Percentiles rank a stretch among this genome's conserved stretches.
These are phyloP conservation scores for Acridotheres tristis DNA, from an alignment of 2,797 vertebrate genomes.

Conservation along the genomic window DNA sequence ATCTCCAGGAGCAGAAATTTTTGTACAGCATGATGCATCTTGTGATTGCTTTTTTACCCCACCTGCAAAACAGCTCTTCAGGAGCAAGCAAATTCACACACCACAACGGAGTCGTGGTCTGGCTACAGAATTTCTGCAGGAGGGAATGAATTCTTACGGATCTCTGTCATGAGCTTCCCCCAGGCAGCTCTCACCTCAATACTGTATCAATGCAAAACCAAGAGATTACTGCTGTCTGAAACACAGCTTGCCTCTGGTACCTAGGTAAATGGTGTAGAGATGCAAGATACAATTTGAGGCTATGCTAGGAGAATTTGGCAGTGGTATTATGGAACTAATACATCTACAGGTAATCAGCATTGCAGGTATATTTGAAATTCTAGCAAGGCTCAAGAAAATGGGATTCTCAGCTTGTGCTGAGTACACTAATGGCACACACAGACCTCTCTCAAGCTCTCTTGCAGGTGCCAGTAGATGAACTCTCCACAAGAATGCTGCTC, in stretches of 20 bases:
- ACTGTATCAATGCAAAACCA: background rate
- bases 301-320: background rate
- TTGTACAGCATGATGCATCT: background rate
- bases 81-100: background rate
- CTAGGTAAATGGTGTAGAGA: background rate
- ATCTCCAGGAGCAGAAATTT: background rate
- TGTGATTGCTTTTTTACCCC: background rate
- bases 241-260: background rate
- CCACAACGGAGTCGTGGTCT: rapidly evolving
- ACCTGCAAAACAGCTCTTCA: background rate
- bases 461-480: background rate
- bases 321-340: background rate
- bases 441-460: rapidly evolving
- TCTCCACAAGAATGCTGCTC: background rate
- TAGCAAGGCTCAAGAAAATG: background rate
- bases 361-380: background rate
- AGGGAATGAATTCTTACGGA: background rate
- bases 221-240: background rate
- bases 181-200: background rate
- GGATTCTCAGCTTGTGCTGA: background rate
- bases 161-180: background rate
- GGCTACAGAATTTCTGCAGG: background rate
- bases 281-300: background rate
- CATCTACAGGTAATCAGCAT: background rate
- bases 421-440: background rate